These are phyloP conservation scores for Peromyscus eremicus DNA, from an alignment of 2,797 vertebrate genomes.

Conservation along the genomic window DNA sequence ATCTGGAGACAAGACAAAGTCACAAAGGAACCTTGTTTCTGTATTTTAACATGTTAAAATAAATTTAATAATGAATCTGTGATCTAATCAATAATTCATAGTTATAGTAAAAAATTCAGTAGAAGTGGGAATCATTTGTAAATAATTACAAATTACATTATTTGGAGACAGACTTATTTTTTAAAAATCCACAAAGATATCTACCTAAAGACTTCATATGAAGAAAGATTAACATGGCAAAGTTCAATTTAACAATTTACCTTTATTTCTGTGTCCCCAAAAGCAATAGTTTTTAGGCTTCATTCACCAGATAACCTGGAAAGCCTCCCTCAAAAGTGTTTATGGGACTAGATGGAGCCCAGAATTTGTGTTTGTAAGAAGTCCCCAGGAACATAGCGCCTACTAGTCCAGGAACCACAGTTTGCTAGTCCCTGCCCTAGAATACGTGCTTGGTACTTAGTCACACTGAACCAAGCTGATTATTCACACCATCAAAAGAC, in stretches of 20 bases:
- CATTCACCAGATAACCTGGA: neutral
- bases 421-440: neutral
- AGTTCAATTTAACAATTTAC: conserved; percentile 18
- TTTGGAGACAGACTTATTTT: conserved; percentile 54
- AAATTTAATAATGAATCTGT: conserved; percentile 48
- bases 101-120: conserved; percentile 39
- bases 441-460: neutral
- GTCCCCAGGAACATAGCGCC: neutral
- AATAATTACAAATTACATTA: conserved; percentile 60
- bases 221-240: conserved; percentile 15
- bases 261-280: neutral
- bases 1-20: conserved; percentile 26
- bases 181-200: conserved; percentile 2
- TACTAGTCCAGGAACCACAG: neutral
- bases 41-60: neutral
- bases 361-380: neutral
- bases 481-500: neutral
- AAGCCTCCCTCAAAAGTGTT: neutral
- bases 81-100: conserved; percentile 51
- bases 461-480: neutral
- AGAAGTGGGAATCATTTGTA: conserved; percentile 39
- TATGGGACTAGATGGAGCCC: neutral
- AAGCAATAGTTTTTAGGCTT: neutral
- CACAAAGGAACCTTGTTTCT: conserved; percentile 17
- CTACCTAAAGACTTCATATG: conserved; percentile 35